Base-by-base conservation (phyloP, 2,888 invertebrate species). In the Micropterix aruncella region DNA sequence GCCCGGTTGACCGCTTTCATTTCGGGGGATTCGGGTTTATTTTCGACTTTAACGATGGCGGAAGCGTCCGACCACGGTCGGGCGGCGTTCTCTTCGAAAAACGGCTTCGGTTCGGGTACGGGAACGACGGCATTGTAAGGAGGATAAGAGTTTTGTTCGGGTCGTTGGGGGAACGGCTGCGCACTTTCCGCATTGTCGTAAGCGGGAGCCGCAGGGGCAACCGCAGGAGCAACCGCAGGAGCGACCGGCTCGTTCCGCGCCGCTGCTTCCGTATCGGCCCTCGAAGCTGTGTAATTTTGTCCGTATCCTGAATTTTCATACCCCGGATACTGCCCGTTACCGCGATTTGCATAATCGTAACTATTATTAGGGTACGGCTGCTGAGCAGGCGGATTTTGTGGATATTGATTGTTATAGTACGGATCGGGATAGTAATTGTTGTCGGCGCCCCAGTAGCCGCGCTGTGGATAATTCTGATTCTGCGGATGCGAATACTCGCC, bases 11-110 rank as follows among this genome's bases (percentile, higher is more conserved):
- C 68, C 12, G 38, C 19, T 14, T 38, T 15, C 5, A 38, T 18
- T 2, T 44, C 44, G 5, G 27, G 3, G 2, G 18, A 17, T 48
- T 68, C 65, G 18, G 65, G 52, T 56, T 46, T 48, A 12, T 43
- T 37, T 3, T 68, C 68, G 45, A 66, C 64, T 55, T 70, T 70
- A 4, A 68, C 16, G 18, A 47, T 9, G 52, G 66, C 70, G 18
- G 65, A 61, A 27, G 47, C 12, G 52, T 67, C 70, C 18, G 65
- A 61, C 47, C 70, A 58, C 39, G 69, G 70, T 67, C 69, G 69
- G 1, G 68, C 55, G 16, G 66, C 60, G 2, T 68, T 53, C 16
- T 67, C 66, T 48, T 66, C 27, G 12, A 27, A 27, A 12, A 27
- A 27, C 5, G 27, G 27, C 12, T 27, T 27, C 12, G 27, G 7